A percentile compares a stretch with the other conserved stretches of the same genome.
These are phyloP conservation scores for Urechis unicinctus DNA, from an alignment of 2,888 invertebrate species.

Conservation along the genomic window DNA sequence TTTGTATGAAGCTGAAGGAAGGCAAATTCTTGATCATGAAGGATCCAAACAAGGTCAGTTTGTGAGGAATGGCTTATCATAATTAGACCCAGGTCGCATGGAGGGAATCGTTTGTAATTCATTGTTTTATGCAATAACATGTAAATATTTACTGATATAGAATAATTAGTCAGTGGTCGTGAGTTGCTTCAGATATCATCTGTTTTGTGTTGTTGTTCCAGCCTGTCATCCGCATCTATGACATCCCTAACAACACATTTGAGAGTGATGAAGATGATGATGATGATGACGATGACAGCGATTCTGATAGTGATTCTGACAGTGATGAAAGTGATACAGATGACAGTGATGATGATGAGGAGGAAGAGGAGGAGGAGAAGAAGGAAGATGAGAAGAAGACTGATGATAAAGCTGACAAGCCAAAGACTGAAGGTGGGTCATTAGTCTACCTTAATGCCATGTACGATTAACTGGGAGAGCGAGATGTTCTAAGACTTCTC, in stretches of 20 bases:
- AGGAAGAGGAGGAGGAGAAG: slow-evolving; percentile 1
- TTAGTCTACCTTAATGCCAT: no score
- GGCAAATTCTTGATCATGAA: slow-evolving; percentile 95
- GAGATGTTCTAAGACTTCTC: no score
- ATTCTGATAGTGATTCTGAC: slow-evolving; percentile 41
- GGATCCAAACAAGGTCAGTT: slow-evolving; percentile 82
- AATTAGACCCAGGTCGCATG: no score
- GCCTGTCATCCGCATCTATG: slow-evolving; percentile 93
- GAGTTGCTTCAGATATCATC: not conserved
- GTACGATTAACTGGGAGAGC: no score
- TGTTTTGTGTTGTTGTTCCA: slow-evolving; percentile 27
- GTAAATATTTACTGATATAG: no score
- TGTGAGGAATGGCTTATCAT: no score
- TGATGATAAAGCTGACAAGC: no score
- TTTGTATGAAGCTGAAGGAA: slow-evolving; percentile 93
- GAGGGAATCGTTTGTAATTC: no score
- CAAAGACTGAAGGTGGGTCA: not conserved
- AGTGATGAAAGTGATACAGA: slow-evolving; percentile 25
- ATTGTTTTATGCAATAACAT: no score
- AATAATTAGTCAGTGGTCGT: no score
- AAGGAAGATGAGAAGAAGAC: not conserved
- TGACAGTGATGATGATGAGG: slow-evolving; percentile 8
- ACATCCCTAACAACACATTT: slow-evolving; percentile 97
- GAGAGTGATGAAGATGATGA: slow-evolving; percentile 94
- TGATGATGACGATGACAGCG: slow-evolving; percentile 65